These are phyloP conservation scores for Stenotaenia linearis DNA, from an alignment of 2,888 invertebrate species.

Conservation along the genomic window DNA sequence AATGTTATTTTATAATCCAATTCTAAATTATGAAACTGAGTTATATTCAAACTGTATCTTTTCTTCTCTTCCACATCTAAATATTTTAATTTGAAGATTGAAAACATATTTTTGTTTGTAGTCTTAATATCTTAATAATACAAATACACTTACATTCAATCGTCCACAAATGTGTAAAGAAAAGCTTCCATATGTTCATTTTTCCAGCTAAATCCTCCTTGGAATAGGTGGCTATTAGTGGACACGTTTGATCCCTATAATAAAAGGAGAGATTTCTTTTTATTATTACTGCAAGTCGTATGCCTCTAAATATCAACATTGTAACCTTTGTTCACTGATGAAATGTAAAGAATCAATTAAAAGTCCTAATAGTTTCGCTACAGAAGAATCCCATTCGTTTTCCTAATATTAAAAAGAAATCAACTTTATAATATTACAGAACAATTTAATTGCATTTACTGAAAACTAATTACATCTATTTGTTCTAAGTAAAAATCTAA, in stretches of 20 bases:
- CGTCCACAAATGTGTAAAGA: neutral
- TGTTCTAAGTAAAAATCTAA: neutral
- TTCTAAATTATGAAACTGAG: neutral
- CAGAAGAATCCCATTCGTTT: neutral
- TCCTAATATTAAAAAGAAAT: neutral
- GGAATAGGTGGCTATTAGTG: neutral
- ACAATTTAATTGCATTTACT: too few relatives aligned
- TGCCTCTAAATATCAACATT: neutral
- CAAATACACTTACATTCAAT: neutral
- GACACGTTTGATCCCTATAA: neutral
- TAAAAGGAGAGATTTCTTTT: neutral
- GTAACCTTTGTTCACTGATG: neutral
- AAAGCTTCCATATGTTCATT: neutral
- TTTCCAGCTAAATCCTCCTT: neutral
- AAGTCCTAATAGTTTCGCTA: neutral
- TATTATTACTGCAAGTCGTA: neutral
- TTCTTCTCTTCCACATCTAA: neutral
- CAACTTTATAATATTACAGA: neutral
- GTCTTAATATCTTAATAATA: too few relatives aligned
- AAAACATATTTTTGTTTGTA: neutral
- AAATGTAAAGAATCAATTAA: neutral
- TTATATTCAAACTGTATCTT: neutral
- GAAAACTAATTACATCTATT: neutral
- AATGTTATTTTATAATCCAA: neutral
- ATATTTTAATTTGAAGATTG: neutral